Evolutionary conservation across 1,140 invertebrate genomes (phyloP), one percentile per base, ranked within the genome.

Genomic region (Ectropis grisescens): DNA sequence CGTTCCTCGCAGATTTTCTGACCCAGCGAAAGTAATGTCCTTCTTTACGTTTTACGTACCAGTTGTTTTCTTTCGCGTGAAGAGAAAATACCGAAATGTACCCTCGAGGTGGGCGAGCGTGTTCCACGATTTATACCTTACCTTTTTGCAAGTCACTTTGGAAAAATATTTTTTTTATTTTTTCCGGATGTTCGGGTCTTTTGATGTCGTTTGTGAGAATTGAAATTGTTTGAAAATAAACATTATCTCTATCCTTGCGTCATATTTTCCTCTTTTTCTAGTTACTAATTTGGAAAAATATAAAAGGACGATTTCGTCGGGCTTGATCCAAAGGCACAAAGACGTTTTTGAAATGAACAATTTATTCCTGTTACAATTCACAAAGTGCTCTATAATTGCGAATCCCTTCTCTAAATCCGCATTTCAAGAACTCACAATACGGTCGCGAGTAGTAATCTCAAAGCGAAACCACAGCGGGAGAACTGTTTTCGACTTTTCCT

Each of bases 1-100:
- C 54, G 61, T 68, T 61, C 41, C 55, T 74, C 59, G 66, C 62
- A 74, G 70, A 78, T 75, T 80, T 75, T 74, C 70, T 75, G 75
- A 75, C 66, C 75, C 64, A 67, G 44, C 68, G 68, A 71, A 58
- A 70, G 64, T 71, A 74, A 68, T 71, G 69, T 76, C 67, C 67
- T 75, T 57, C 62, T 67, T 66, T 64, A 58, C 59, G 51, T 74
- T 75, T 67, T 65, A 66, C 68, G 70, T 74, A 60, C 59, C 67
- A 59, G 41, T 80, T 75, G 68, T 80, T 76, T 79, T 68, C 61
- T 50, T 72, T 62, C 51, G 45, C 43, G 47, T 50, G 49, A 44
- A 57, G 50, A 56, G 51, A 67, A 76, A 70, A 71, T 65, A 64
- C 53, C 59, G 51, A 53, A 59, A 58, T 54, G 45, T 70, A 62